Conservation (phyloP, 2,113 vertebrate genomes). For the Crotalus horridus region DNA sequence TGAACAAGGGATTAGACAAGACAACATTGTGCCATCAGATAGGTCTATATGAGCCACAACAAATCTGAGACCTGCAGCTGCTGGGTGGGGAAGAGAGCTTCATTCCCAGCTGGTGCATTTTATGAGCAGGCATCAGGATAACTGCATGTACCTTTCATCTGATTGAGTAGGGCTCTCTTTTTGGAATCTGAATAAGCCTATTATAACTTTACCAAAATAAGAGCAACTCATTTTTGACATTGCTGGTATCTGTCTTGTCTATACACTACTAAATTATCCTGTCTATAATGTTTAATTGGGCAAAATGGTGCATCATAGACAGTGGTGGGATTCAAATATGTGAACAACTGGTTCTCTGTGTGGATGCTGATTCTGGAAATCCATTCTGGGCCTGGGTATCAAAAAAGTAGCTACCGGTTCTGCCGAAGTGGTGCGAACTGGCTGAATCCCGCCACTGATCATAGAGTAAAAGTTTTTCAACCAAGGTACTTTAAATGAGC, state of each 20-base stretch:
- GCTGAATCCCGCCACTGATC: too few relatives aligned
- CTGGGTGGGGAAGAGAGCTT: neutral
- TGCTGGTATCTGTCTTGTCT: neutral
- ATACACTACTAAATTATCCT: neutral
- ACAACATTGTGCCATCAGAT: too few relatives aligned
- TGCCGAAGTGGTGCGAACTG: too few relatives aligned
- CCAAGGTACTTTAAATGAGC: neutral
- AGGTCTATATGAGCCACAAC: neutral
- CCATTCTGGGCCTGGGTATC: too few relatives aligned
- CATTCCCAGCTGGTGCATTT: neutral
- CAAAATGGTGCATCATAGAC: neutral
- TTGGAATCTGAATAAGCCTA: neutral
- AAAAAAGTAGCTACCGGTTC: too few relatives aligned
- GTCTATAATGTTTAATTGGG: neutral
- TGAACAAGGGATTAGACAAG: neutral
- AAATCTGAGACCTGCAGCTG: neutral
- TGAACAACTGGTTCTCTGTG: too few relatives aligned
- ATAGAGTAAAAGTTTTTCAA: neutral
- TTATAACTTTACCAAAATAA: neutral
- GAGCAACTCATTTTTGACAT: neutral
- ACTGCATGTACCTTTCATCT: neutral
- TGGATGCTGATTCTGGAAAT: too few relatives aligned
- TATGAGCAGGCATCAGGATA: neutral
- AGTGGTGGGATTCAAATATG: too few relatives aligned
- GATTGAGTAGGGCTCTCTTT: neutral